These are phyloP conservation scores for Microcebus tavaratra DNA, from an alignment of 2,113 vertebrate species.

Conservation along the genomic window DNA sequence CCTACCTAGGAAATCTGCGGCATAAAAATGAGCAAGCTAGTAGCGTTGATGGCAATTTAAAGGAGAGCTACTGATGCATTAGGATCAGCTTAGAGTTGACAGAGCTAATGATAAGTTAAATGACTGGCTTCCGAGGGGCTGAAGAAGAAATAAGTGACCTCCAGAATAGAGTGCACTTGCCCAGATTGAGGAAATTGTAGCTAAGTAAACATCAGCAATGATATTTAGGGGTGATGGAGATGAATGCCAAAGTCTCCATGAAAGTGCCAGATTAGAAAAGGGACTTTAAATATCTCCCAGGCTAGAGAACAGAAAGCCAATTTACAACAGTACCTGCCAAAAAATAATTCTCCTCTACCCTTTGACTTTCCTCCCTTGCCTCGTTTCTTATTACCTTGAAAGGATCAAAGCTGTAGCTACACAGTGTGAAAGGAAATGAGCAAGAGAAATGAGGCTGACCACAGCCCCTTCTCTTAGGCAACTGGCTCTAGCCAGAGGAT, in stretches of 20 bases:
- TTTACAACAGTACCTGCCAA: background rate
- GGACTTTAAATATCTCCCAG: background rate
- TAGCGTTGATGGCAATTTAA: background rate
- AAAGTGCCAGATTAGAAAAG: background rate
- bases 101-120: background rate
- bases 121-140: background rate
- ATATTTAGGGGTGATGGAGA: background rate
- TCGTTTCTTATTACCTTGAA: background rate
- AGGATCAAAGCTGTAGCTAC: background rate
- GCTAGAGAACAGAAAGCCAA: background rate
- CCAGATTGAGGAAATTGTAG: background rate
- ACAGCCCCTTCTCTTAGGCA: background rate
- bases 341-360: background rate
- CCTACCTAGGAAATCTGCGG: background rate
- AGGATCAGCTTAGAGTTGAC: background rate
- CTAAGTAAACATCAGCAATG: background rate
- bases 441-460: background rate
- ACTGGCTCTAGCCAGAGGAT: background rate
- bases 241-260: background rate
- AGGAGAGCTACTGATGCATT: background rate
- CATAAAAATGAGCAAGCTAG: too few species aligned
- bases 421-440: background rate
- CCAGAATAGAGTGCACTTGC: background rate
- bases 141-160: background rate
- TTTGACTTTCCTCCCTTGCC: background rate